Evolutionary conservation across 2,888 invertebrate species (phyloP), one percentile per base, ranked within the genome.

Genomic region (Synergus japonicus): DNA sequence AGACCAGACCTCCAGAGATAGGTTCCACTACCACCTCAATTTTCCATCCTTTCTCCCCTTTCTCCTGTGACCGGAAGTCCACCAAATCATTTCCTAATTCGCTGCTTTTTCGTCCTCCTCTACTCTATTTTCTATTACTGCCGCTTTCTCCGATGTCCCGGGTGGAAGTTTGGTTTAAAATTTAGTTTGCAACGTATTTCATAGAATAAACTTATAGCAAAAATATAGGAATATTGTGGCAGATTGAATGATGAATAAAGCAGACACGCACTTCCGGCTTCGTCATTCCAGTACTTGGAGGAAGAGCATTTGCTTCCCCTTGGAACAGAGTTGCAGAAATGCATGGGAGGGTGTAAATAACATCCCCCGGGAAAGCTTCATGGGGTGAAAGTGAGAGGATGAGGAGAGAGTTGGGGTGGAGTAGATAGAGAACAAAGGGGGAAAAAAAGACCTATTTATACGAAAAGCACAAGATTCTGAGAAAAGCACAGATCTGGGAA

Each of bases 241-340:
- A 49, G 22, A 37, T 37, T n/a, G 49, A n/a, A 46, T 54, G 73
- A 73, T 37, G 49, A 37, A 29, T 46, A 76, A 65, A 46, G 22
- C n/a, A 46, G 15, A 76, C n/a, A 58, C 15, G 41, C 46, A 82
- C 81, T 83, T 83, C 82, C 81, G 81, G 82, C 73, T 44, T 78
- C 76, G 76, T 64, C 78, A 79, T 77, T 78, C 79, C 78, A 81
- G 77, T 81, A 79, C 79, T 78, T 84, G 82, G 83, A 84, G 86
- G 85, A 86, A 88, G 87, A 86, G 83, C 78, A 76, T 73, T 67
- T 82, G 86, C 82, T 88, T 87, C 86, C 85, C 83, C 78, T 73
- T 77, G 81, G 81, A 87, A 82, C 83, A 85, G 88, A 88, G 82
- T 77, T 86, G 80, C 79, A 87, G 73, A 66, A 66, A 66, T 54